These are phyloP conservation scores for Odocoileus hemionus DNA, from an alignment of 2,113 vertebrate species.

Conservation along the genomic window DNA sequence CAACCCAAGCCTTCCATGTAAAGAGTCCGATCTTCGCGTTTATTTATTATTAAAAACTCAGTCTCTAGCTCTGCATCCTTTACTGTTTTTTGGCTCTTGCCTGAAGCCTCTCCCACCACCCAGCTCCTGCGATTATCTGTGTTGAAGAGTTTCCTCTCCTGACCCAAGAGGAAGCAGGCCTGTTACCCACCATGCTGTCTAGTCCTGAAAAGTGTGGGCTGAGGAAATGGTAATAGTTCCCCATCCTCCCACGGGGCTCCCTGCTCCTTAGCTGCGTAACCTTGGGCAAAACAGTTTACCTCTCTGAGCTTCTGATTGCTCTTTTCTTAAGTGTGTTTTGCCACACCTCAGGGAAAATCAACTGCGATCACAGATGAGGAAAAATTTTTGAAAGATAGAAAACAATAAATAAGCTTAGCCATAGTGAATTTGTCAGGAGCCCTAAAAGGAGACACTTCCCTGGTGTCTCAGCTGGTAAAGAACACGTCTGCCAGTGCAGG, in stretches of 20 bases:
- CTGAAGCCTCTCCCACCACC: constrained; percentile 11
- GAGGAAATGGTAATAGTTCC: fast-evolving
- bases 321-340: not conserved
- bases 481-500: not conserved
- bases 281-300: not conserved
- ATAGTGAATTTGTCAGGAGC: fast-evolving
- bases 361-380: not conserved
- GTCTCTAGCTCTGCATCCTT: not conserved
- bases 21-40: not conserved
- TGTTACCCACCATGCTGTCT: not conserved
- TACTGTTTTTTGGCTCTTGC: not conserved
- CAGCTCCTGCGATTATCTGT: constrained; percentile 21
- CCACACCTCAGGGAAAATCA: not conserved
- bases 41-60: constrained; percentile 62
- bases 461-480: not conserved
- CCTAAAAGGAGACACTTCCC: not conserved
- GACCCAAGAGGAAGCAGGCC: not conserved
- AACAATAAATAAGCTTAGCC: not conserved
- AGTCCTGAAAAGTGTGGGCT: fast-evolving
- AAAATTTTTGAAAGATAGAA: not conserved
- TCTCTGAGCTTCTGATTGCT: not conserved
- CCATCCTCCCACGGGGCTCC: fast-evolving
- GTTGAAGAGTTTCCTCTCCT: not conserved
- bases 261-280: not conserved
- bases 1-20: not conserved